phyloP scores from a whole-genome alignment of 1,140 invertebrate species.

The Chlorops oryzae region DNA sequence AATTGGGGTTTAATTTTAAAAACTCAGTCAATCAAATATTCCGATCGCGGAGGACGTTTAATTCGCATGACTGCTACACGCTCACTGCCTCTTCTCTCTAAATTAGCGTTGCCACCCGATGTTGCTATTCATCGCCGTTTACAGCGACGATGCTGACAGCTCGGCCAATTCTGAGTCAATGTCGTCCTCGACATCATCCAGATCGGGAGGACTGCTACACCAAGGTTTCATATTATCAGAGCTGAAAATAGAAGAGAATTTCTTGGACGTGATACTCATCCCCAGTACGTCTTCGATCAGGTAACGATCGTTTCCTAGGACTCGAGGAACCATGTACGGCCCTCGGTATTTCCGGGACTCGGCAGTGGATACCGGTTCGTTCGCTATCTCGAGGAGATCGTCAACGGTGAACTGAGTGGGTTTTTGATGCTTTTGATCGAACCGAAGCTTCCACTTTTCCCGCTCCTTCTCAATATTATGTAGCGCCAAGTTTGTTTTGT shows the following conservation, averaged over 20 bases:
- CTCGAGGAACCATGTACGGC: constrained; percentile 19
- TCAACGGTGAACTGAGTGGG: constrained; percentile 18
- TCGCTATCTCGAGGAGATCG: constrained; percentile 22
- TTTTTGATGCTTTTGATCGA: constrained; percentile 10
- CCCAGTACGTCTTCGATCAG: constrained; percentile 14
- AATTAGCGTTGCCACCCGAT: no score
- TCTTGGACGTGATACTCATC: constrained; percentile 8
- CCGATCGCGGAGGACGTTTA: no score
- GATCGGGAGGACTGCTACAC: constrained; percentile 5
- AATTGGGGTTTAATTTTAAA: no score
- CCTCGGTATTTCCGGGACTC: constrained; percentile 21
- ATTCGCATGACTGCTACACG: no score
- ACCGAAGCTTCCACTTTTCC: not conserved
- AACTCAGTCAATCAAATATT: no score
- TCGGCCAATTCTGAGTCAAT: no score
- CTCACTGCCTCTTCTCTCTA: no score
- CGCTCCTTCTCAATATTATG: not conserved
- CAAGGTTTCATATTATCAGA: constrained; percentile 19
- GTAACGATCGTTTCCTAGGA: constrained; percentile 14
- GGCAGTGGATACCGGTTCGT: constrained; percentile 17
- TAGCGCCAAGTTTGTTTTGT: not conserved
- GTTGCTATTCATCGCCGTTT: no score
- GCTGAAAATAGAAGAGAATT: constrained; percentile 5
- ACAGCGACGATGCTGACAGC: no score
- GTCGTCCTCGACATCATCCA: not conserved